Evolutionary conservation across 1,140 invertebrate species (phyloP), one percentile per base, ranked within the genome.

Genomic region (Tetramorium parvispinum): DNA sequence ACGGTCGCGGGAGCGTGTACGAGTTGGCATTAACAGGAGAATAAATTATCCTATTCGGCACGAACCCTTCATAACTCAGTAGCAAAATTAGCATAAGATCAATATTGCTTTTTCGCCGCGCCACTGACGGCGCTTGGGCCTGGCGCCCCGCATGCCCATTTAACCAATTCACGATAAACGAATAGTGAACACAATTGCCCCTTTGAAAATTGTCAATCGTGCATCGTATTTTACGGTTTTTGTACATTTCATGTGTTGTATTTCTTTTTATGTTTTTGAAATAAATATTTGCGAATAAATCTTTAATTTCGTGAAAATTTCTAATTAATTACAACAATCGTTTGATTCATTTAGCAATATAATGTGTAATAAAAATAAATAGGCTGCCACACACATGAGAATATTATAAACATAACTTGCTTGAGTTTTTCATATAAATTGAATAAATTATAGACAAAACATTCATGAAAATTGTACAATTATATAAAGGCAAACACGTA

Each of bases 41-140:
- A 93, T 92, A 93, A 93, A 93, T 93, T 92, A 91, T 92, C 87
- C 88, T 87, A 93, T 92, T 93, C 91, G 90, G 90, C 92, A 91
- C 91, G 90, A 92, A 92, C 86, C 91, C 88, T 92, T 93, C 90
- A 92, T 92, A 92, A 92, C 89, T 91, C 92, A 89, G 85, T 88
- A 66, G 83, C 83, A 21, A 91, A 92, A 93, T 92, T 92, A 93
- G 90, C 92, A 92, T 92, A 92, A 91, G 92, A 93, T 93, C 92
- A 91, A 92, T 93, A 92, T 92, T 93, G 92, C 91, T 92, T 93
- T 93, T 93, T 92, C 89, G 63, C 82, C 51, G 63, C 70, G 57
- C 88, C 88, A 89, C 88, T 79, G 88, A 89, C 85, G 88, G 88
- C 85, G 51, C 88, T 24, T 55, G 55, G 63, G 37, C 32, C 24